Base-by-base conservation (phyloP, 2,113 vertebrate species). In the Garra rufa region DNA sequence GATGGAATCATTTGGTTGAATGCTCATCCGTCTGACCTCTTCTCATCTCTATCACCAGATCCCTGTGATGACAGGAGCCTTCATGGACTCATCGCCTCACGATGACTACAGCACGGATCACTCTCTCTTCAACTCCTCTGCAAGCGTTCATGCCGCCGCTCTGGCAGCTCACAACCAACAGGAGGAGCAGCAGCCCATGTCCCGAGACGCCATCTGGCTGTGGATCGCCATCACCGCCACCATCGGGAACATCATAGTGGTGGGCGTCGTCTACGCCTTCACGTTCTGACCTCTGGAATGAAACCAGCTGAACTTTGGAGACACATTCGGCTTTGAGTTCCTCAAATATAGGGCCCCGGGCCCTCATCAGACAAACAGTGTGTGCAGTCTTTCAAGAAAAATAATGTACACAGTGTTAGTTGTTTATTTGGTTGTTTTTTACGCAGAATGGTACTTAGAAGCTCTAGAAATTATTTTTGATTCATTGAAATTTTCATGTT, bases 201-300 rank as follows among this genome's bases (percentile, higher is more conserved):
- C 98, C 90, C 96, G 96, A 0, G 98, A 99, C 7, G 97, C 97
- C 61, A 97, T 99, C 88, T 94, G 98, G 96, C 92, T 99, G 76
- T 99, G 98, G 98, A 99, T 99, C 85, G 98, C 98, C 87, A 97
- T 99, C 85, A 94, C 99, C n/a, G 98, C 98, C 44, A 99, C 98
- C 0, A 97, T 99, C 85, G 98, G 98, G 67, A 99, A 99, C 92
- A 99, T 99, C 14, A 96, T 99, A 91, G 98, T 99, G 89, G 97
- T 99, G 14, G 97, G 98, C 24, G 93, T 99, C 19, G 98, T 99
- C 85, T 99, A 99, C 2, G 97, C 98, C 88, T 99, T 96, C 93
- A 99, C 98, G n/a, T 99, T 99, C 94, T 99, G 95, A 97, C 55
- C 77, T 61, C 5, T 15, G 38, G 21, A 80, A 57, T 38, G 14